Evolutionary conservation across 2,888 invertebrate species (phyloP).

Genomic region (Parochlus steinenii): DNA sequence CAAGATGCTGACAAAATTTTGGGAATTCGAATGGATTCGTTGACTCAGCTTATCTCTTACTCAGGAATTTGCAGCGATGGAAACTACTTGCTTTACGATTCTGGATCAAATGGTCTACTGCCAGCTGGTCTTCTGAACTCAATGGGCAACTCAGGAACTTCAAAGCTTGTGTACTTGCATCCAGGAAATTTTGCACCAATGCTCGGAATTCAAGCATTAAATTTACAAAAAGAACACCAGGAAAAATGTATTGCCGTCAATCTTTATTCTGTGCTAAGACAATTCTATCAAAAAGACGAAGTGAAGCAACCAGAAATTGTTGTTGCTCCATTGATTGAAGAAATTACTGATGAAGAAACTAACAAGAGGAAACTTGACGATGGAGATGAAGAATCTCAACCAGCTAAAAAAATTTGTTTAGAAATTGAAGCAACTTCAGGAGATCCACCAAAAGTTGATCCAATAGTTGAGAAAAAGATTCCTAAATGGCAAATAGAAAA

Average conservation of each 20-base stretch:
- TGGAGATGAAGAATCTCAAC: slow-evolving; percentile 22
- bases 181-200: slow-evolving; percentile 67
- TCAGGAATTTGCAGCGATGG: slow-evolving; percentile 66
- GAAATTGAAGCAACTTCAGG: slow-evolving; percentile 13
- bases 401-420: slow-evolving; percentile 21
- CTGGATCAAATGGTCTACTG: slow-evolving; percentile 70
- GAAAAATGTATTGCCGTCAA: slow-evolving; percentile 58
- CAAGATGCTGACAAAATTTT: slow-evolving; percentile 60
- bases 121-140: slow-evolving; percentile 68
- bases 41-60: slow-evolving; percentile 74
- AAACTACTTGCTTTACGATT: slow-evolving; percentile 70
- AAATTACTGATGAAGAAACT: slow-evolving; percentile 14
- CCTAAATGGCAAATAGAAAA: slow-evolving; percentile 55
- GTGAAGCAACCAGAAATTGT: slow-evolving; percentile 16
- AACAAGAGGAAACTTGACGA: slow-evolving; percentile 23
- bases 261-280: slow-evolving; percentile 54
- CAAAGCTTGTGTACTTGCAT: slow-evolving; percentile 56
- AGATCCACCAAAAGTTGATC: slow-evolving; percentile 12
- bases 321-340: slow-evolving; percentile 11
- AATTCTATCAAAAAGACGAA: slow-evolving; percentile 43
- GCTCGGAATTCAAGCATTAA: slow-evolving; percentile 62
- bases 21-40: slow-evolving; percentile 67
- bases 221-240: slow-evolving; percentile 53
- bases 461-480: slow-evolving; percentile 20
- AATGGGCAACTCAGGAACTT: slow-evolving; percentile 46